Conservation (phyloP, 2,888 invertebrate genomes). For the Nudaria mundana region DNA sequence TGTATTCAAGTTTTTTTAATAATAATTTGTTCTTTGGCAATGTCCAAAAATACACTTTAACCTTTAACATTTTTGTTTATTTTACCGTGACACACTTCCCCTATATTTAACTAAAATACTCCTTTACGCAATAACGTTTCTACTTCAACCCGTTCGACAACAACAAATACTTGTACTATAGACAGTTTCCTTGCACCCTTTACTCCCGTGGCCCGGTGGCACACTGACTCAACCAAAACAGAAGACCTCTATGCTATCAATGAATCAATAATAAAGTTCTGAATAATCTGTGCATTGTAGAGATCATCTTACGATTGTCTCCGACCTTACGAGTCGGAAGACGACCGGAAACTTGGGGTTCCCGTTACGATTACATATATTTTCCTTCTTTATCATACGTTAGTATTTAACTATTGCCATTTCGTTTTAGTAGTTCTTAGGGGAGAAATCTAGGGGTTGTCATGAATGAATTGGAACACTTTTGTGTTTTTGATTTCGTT, state of each 20-base stretch:
- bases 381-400: slow-evolving; percentile 41
- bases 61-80: neutral
- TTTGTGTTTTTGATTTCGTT: slow-evolving; percentile 46
- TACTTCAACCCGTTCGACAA: slow-evolving; percentile 24
- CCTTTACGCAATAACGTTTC: too few species aligned
- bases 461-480: slow-evolving; percentile 41
- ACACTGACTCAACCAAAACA: slow-evolving; percentile 46
- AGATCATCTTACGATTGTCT: slow-evolving; percentile 49
- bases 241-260: slow-evolving; percentile 37
- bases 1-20: too few species aligned
- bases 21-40: too few species aligned
- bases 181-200: slow-evolving; percentile 40
- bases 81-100: too few species aligned
- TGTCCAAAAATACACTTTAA: too few species aligned
- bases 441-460: slow-evolving; percentile 46
- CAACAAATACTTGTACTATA: slow-evolving; percentile 17
- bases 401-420: slow-evolving; percentile 20
- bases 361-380: slow-evolving; percentile 52
- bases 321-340: slow-evolving; percentile 53
- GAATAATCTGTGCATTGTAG: slow-evolving; percentile 34
- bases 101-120: neutral
- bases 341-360: slow-evolving; percentile 59
- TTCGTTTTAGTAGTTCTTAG: slow-evolving; percentile 54
- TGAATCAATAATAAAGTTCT: slow-evolving; percentile 28
- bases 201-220: slow-evolving; percentile 56